Percentiles rank a stretch among this genome's conserved stretches.
These are phyloP conservation scores for Julus scanicus DNA, from an alignment of 2,888 invertebrate species.

Conservation along the genomic window DNA sequence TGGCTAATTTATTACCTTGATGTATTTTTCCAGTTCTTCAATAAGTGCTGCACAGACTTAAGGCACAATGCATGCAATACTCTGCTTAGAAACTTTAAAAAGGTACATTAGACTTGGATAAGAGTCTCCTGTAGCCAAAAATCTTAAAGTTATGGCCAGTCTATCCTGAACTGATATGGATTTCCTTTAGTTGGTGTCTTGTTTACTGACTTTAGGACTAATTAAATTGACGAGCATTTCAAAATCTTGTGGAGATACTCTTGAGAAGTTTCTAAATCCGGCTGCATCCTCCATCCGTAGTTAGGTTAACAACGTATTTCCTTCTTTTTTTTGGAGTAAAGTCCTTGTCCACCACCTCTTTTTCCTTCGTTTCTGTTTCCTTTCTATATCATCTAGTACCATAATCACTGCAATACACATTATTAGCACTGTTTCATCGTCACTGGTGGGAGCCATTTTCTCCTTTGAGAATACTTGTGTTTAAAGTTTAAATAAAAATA, in stretches of 20 bases:
- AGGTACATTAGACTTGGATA: too few species aligned
- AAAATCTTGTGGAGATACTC: slow-evolving; percentile 16
- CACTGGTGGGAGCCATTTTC: too few species aligned
- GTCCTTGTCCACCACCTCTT: too few species aligned
- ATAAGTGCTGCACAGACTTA: slow-evolving; percentile 18
- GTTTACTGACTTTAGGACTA: not conserved
- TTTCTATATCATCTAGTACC: too few species aligned
- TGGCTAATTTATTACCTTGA: not conserved
- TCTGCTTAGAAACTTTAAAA: slow-evolving; percentile 13
- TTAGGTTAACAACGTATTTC: too few species aligned
- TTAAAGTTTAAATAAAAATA: too few species aligned
- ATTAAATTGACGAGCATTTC: slow-evolving; percentile 20
- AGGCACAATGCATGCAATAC: slow-evolving; percentile 5
- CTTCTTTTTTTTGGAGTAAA: too few species aligned
- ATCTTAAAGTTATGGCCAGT: slow-evolving; percentile 30
- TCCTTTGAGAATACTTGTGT: too few species aligned
- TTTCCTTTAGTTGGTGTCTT: slow-evolving; percentile 32
- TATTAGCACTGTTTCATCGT: too few species aligned
- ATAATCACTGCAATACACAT: too few species aligned
- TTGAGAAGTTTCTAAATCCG: slow-evolving; percentile 52
- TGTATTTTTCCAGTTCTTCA: not conserved
- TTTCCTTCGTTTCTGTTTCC: too few species aligned
- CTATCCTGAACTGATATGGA: slow-evolving; percentile 36
- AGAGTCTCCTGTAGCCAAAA: too few species aligned
- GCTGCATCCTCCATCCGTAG: slow-evolving; percentile 45